Evolutionary conservation across 1,140 invertebrate species (phyloP).

Genomic region (Sitodiplosis mosellana): DNA sequence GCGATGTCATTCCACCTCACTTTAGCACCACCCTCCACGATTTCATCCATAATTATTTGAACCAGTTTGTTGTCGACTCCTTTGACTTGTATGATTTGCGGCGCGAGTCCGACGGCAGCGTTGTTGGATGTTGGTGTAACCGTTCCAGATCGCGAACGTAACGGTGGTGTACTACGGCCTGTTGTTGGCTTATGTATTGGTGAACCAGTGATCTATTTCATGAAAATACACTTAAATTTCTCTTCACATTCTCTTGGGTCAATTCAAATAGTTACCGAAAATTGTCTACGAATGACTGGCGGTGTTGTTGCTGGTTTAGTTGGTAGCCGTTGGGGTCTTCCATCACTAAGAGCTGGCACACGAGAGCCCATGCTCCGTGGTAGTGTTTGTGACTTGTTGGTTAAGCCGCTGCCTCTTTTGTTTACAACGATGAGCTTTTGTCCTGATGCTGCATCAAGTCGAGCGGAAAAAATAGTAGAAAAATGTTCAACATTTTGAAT

Average conservation of each 20-base stretch:
- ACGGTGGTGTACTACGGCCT: constrained; percentile 25
- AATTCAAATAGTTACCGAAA: constrained; percentile 50
- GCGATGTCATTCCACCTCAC: constrained; percentile 90
- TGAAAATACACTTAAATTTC: too few species aligned
- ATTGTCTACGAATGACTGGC: constrained; percentile 58
- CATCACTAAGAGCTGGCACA: constrained; percentile 25
- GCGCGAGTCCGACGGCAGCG: constrained; percentile 21
- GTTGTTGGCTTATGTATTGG: constrained; percentile 38
- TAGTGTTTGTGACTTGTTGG: constrained; percentile 64
- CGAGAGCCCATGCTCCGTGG: constrained; percentile 65
- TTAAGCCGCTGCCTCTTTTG: constrained; percentile 36
- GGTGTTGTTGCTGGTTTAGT: constrained; percentile 58
- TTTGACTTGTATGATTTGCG: constrained; percentile 33
- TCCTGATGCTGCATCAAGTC: constrained; percentile 36
- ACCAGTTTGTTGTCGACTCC: constrained; percentile 81
- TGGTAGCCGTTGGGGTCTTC: constrained; percentile 29
- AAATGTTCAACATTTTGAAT: not conserved
- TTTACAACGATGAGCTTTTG: constrained; percentile 45
- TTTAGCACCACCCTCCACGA: constrained; percentile 53
- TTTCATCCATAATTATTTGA: constrained; percentile 58
- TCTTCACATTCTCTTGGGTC: too few species aligned
- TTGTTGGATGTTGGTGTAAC: constrained; percentile 21
- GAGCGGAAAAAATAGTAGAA: not conserved
- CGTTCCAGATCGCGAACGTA: constrained; percentile 22
- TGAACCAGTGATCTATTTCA: constrained; percentile 29